Conservation (phyloP, 2,113 vertebrate genomes). For the Melanostigma gelatinosum region DNA sequence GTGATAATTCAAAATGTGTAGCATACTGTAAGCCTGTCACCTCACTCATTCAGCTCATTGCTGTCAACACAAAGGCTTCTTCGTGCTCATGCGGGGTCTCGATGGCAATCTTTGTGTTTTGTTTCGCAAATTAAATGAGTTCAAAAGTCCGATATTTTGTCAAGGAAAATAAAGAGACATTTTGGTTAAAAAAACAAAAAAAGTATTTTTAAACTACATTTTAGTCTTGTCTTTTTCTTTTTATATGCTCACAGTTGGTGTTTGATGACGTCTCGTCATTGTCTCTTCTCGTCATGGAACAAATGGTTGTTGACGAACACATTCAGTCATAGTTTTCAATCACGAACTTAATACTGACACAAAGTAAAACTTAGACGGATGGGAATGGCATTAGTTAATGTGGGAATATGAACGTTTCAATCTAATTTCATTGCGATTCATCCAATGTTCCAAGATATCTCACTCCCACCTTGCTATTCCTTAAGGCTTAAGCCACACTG, state of each 20-base stretch:
- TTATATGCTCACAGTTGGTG: too few species aligned
- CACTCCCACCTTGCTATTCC: neutral
- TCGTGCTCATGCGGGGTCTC: neutral
- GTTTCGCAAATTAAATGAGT: constrained; percentile 26
- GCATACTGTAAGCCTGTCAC: neutral
- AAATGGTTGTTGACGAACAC: too few species aligned
- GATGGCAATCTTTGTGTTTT: neutral
- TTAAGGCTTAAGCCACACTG: neutral
- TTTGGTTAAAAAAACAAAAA: too few species aligned
- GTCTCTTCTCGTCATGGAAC: too few species aligned
- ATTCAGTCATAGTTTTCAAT: too few species aligned
- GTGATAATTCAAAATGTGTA: constrained; percentile 6
- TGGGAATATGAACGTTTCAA: neutral
- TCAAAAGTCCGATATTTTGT: neutral
- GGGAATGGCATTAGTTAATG: too few species aligned
- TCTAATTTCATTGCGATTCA: neutral
- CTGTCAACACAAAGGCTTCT: neutral
- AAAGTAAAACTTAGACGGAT: too few species aligned
- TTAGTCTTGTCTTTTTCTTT: too few species aligned
- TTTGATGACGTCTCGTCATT: too few species aligned
- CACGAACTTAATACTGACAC: too few species aligned
- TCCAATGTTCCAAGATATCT: neutral
- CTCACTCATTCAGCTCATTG: neutral
- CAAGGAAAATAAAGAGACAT: too few species aligned
- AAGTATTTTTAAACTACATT: too few species aligned